Evolutionary conservation across 2,113 vertebrate genomes (phyloP).

Genomic region (Willisornis vidua): DNA sequence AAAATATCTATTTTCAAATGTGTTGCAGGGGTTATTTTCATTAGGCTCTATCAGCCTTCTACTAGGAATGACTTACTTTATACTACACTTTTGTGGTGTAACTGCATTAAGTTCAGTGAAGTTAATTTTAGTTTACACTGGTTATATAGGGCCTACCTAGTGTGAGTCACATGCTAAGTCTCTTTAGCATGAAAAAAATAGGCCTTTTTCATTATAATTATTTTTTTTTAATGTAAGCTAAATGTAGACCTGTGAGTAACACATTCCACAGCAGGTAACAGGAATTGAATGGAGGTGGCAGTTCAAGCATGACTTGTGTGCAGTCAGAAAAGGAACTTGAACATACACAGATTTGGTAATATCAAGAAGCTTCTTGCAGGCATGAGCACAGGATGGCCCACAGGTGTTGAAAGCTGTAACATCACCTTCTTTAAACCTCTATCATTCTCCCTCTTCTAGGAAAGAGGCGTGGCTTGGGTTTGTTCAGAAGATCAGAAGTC

Average conservation of each 20-base stretch:
- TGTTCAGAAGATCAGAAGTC: not conserved
- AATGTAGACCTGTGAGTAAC: not conserved
- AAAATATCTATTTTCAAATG: not conserved
- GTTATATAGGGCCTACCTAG: not conserved
- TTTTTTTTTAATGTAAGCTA: not conserved
- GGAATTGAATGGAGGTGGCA: not conserved
- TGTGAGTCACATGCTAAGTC: not conserved
- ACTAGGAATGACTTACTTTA: not conserved
- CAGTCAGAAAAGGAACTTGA: not conserved
- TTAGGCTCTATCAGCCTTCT: not conserved
- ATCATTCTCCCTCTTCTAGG: not conserved
- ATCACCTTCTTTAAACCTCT: not conserved
- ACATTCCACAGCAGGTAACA: not conserved
- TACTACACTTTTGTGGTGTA: not conserved
- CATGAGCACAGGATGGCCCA: not conserved
- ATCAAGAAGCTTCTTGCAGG: not conserved
- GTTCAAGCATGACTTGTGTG: rapidly evolving
- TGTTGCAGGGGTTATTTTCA: not conserved
- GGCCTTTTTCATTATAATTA: not conserved
- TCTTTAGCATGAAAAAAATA: not conserved
- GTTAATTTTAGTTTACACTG: not conserved
- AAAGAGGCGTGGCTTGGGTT: not conserved
- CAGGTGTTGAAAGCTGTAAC: not conserved
- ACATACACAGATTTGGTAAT: not conserved
- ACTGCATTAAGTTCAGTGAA: not conserved